Evolutionary conservation across 2,888 invertebrate genomes (phyloP).

Genomic region (Parascotia fuliginaria): DNA sequence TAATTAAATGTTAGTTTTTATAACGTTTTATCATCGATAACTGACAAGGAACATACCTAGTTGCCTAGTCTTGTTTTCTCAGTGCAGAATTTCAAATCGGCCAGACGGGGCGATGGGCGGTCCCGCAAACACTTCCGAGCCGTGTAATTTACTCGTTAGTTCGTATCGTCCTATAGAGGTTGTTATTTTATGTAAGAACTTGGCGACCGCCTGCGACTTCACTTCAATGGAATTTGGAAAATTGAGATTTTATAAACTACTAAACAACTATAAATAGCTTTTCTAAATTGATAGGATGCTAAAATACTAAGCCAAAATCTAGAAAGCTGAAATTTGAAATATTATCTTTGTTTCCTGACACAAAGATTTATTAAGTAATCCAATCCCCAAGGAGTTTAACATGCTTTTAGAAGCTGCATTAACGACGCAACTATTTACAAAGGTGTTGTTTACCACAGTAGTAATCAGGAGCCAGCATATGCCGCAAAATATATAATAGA

Average conservation of each 20-base stretch:
- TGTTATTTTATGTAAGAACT: slow-evolving; percentile 62
- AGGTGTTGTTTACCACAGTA: too few relatives aligned
- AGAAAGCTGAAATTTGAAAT: too few relatives aligned
- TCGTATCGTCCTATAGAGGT: slow-evolving; percentile 61
- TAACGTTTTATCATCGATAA: slow-evolving; percentile 29
- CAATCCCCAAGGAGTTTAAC: too few relatives aligned
- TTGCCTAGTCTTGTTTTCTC: slow-evolving; percentile 40
- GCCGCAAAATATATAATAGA: too few relatives aligned
- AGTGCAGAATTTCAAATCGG: slow-evolving; percentile 55
- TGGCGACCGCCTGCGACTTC: slow-evolving; percentile 59
- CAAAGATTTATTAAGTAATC: too few relatives aligned
- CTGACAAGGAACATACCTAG: slow-evolving; percentile 42
- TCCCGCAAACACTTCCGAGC: slow-evolving; percentile 70
- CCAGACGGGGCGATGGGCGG: slow-evolving; percentile 62
- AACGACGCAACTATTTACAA: too few relatives aligned
- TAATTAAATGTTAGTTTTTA: slow-evolving; percentile 7
- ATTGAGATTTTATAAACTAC: slow-evolving; percentile 52
- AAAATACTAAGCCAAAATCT: too few relatives aligned
- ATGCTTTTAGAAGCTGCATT: too few relatives aligned
- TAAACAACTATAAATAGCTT: slow-evolving; percentile 32
- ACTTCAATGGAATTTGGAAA: slow-evolving; percentile 55
- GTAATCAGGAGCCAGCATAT: too few relatives aligned
- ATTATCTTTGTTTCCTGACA: too few relatives aligned
- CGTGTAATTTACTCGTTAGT: slow-evolving; percentile 75
- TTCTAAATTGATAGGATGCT: slow-evolving; percentile 27